A percentile compares a stretch with the other conserved stretches of the same genome.
phyloP scores from a whole-genome alignment of 2,797 vertebrate species.

The Phyllotis vaccarum region DNA sequence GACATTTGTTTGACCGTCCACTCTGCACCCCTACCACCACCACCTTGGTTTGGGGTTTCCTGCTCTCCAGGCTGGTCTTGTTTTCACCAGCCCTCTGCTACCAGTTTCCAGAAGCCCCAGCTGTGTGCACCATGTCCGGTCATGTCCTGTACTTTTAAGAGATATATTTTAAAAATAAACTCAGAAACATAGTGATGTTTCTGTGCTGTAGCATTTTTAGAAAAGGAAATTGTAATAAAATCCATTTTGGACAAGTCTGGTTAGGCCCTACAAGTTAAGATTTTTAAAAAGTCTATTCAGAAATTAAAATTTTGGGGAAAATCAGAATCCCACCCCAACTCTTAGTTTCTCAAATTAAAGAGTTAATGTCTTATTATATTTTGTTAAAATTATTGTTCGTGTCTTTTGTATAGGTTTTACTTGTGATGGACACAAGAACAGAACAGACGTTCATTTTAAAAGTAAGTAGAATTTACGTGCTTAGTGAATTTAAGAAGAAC shows the following conservation, averaged over 20 bases:
- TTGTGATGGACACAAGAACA: conserved; percentile 98
- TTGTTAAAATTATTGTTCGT: conserved; percentile 55
- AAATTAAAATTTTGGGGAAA: conserved; percentile 44
- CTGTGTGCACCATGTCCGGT: background rate
- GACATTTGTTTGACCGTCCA: background rate
- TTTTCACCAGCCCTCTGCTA: background rate
- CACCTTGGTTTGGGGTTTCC: background rate
- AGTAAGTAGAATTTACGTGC: conserved; percentile 90
- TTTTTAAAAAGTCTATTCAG: conserved; percentile 19
- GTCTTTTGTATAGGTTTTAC: conserved; percentile 93
- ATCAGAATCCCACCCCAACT: background rate
- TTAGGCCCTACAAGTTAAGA: conserved; percentile 42
- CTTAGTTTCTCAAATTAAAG: conserved; percentile 35
- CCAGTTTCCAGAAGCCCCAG: background rate
- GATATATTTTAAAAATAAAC: conserved; percentile 54
- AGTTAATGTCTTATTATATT: conserved; percentile 35
- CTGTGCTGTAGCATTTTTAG: conserved; percentile 39
- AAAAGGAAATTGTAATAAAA: conserved; percentile 48
- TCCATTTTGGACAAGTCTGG: background rate
- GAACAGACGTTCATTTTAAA: conserved; percentile 98
- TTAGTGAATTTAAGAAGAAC: conserved; percentile 59
- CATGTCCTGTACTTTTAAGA: conserved; percentile 1
- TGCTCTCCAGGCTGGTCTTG: background rate
- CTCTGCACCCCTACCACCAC: background rate
- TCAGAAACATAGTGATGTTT: conserved; percentile 8